Evolutionary conservation across 2,888 invertebrate genomes (phyloP), one percentile per base, ranked within the genome.

Genomic region (Nemotelus pantherinus): DNA sequence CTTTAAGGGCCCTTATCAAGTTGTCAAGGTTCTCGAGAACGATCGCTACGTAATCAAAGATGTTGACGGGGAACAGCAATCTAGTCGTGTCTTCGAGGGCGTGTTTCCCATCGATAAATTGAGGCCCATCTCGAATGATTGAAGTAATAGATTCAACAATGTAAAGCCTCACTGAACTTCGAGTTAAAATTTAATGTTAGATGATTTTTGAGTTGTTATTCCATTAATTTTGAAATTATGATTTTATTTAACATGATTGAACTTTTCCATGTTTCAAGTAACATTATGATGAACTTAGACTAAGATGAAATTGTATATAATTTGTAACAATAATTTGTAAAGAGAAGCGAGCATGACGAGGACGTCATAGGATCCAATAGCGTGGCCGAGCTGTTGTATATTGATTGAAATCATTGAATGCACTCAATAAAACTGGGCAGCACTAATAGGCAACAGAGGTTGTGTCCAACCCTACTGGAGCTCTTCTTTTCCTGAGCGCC

Each of bases 311-410:
- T n/a, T 55, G 9, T 55, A n/a, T 55, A 55, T 10, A n/a, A 10
- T 55, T 10, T 10, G n/a, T 10, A 55, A 55, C 9, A 55, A 55
- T 10, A 55, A n/a, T 55, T 55, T 55, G n/a, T 55, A n/a, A 10
- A 55, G 9, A 55, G 55, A 10, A 10, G 55, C 9, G n/a, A 10
- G 55, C 9, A 55, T 55, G 55, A 55, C 55, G 55, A 55, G 55
- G 55, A 55, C 55, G 55, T 55, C 55, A 55, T n/a, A 9, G 9
- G 9, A 55, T 10, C 7, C 63, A 25, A 53, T 53, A 63, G 63
- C 25, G 41, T 63, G 25, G 63, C 63, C 63, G 63, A 63, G 63
- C 41, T 63, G 63, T 63, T 63, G 41, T 25, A 63, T 53, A 53
- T 53, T 53, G 25, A 25, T 25, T 25, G 25, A 25, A 25, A 25